phyloP scores from a whole-genome alignment of 2,113 vertebrate species.

The Phyllopteryx taeniolatus region DNA sequence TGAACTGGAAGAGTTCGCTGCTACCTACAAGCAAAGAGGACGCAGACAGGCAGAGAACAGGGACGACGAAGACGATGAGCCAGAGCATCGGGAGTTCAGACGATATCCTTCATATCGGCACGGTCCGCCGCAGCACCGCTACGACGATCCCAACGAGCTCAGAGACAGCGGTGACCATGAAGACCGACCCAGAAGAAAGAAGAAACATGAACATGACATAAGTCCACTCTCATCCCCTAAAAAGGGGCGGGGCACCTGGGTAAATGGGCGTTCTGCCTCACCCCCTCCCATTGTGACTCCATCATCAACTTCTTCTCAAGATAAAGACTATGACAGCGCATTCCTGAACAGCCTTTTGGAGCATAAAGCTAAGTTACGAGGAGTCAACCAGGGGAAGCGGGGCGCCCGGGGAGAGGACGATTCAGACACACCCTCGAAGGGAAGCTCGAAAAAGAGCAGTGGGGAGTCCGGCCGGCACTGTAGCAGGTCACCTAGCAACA shows the following conservation, averaged over 20 bases:
- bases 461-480: conserved; percentile 49
- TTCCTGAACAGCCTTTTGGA: conserved; percentile 82
- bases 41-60: conserved; percentile 62
- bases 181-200: conserved; percentile 65
- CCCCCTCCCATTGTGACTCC: conserved; percentile 60
- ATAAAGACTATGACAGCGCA: conserved; percentile 80
- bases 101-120: conserved; percentile 65
- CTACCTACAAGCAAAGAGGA: conserved; percentile 76
- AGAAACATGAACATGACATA: conserved; percentile 70
- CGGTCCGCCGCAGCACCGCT: conserved; percentile 50
- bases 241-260: conserved; percentile 77
- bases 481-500: conserved; percentile 61
- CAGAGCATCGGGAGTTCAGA: conserved; percentile 53
- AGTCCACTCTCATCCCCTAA: conserved; percentile 76
- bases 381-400: conserved; percentile 33
- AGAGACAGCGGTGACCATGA: conserved; percentile 68
- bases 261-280: conserved; percentile 55
- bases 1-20: conserved; percentile 88
- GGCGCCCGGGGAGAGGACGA: conserved; percentile 64
- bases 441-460: conserved; percentile 76
- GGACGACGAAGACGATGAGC: conserved; percentile 56
- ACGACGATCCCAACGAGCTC: conserved; percentile 65
- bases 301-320: conserved; percentile 63
- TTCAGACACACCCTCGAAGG: conserved; percentile 80
- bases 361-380: conserved; percentile 77